Conservation (phyloP, 2,113 vertebrate species). For the Pleuronectes platessa region DNA sequence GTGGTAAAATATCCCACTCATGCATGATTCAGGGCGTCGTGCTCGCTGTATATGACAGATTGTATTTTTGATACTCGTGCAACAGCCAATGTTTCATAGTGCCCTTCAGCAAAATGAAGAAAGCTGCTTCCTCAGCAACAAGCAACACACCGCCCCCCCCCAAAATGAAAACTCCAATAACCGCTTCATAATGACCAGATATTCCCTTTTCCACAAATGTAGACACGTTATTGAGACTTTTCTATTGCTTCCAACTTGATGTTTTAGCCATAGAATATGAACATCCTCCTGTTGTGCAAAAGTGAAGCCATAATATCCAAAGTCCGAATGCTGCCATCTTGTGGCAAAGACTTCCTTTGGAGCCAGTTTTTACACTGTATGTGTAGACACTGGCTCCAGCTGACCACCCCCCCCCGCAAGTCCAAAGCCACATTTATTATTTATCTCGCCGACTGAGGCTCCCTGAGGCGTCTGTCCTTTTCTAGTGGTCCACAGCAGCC, state of each 20-base stretch:
- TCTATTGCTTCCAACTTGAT: too few species aligned
- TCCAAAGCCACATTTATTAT: slow-evolving; percentile 5
- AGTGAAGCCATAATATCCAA: too few species aligned
- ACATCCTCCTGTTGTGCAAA: too few species aligned
- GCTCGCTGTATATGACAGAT: neutral
- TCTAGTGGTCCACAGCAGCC: neutral
- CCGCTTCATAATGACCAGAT: neutral
- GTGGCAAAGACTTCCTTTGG: too few species aligned
- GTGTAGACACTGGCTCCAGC: too few species aligned
- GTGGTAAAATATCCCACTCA: neutral
- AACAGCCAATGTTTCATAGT: neutral
- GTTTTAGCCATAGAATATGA: too few species aligned
- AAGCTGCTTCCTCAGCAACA: neutral
- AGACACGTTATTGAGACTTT: neutral
- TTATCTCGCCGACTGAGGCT: slow-evolving; percentile 2
- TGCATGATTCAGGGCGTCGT: neutral
- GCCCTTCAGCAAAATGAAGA: slow-evolving; percentile 23
- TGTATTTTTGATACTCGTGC: neutral
- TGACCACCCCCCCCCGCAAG: neutral
- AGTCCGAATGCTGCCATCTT: too few species aligned
- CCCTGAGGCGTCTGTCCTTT: neutral
- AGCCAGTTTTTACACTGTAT: too few species aligned
- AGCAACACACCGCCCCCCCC: neutral
- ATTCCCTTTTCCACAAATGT: neutral
- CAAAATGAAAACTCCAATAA: neutral